These are phyloP conservation scores for Drosophila saltans DNA, from an alignment of 1,140 invertebrate species.

Conservation along the genomic window DNA sequence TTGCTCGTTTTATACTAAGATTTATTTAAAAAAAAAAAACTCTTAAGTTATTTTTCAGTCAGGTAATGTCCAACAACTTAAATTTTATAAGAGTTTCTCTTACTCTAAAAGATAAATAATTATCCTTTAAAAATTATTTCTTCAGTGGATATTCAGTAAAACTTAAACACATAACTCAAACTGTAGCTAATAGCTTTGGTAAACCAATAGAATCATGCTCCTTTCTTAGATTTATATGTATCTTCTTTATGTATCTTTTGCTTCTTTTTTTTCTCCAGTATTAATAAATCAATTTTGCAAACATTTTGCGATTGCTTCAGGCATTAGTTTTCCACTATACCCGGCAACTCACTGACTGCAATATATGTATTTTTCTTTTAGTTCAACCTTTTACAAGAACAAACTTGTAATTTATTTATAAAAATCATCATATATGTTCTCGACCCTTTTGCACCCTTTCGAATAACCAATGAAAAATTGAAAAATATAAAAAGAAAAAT, in stretches of 20 bases:
- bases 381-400: neutral
- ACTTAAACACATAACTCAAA: too few relatives aligned
- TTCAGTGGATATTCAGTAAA: too few relatives aligned
- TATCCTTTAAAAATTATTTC: too few relatives aligned
- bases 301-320: neutral
- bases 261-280: neutral
- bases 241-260: neutral
- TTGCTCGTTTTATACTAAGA: too few relatives aligned
- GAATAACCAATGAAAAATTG: slow-evolving; percentile 49
- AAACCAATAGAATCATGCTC: neutral
- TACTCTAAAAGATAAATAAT: too few relatives aligned
- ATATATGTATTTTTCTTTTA: neutral
- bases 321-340: neutral
- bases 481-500: slow-evolving; percentile 35
- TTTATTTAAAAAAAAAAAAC: too few relatives aligned
- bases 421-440: slow-evolving; percentile 31
- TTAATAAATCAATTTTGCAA: neutral
- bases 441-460: slow-evolving; percentile 13
- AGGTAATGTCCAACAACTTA: too few relatives aligned
- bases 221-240: neutral
- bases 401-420: slow-evolving; percentile 58
- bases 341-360: neutral
- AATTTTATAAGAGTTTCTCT: too few relatives aligned
- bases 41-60: too few relatives aligned
- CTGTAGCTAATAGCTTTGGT: too few relatives aligned